Evolutionary conservation across 2,113 vertebrate genomes (phyloP).

Genomic region (Thermophis baileyi): DNA sequence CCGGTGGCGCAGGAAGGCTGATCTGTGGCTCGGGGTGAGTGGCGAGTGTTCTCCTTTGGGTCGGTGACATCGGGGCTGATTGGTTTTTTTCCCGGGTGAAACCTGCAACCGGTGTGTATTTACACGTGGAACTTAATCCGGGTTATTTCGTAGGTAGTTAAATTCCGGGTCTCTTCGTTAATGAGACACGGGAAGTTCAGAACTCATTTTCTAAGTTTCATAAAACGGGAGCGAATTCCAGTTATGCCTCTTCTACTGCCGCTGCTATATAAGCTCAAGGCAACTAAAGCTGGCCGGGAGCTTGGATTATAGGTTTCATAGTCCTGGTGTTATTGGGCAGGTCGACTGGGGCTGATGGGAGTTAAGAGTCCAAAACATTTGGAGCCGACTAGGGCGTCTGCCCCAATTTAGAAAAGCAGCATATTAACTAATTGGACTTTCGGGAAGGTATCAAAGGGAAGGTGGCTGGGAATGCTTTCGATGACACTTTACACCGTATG

Average conservation of each 20-base stretch:
- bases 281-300: neutral
- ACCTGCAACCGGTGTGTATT: neutral
- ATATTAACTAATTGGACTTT: neutral
- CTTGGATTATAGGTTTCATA: neutral
- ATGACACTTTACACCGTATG: neutral
- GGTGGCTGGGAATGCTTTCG: neutral
- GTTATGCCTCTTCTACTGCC: neutral
- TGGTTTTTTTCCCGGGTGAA: neutral
- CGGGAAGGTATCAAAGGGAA: neutral
- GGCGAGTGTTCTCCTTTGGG: neutral
- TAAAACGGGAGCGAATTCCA: neutral
- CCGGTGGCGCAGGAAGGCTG: accelerated
- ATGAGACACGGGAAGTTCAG: neutral
- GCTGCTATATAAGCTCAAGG: neutral
- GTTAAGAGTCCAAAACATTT: neutral
- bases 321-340: neutral
- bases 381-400: neutral
- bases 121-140: neutral
- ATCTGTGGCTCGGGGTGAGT: accelerated
- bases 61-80: neutral
- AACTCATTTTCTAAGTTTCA: neutral
- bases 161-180: neutral
- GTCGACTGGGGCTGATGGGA: neutral
- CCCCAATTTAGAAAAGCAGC: neutral
- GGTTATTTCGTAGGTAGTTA: neutral